Base-by-base conservation (phyloP, 2,888 invertebrate species). In the Synanthedon formicaeformis region DNA sequence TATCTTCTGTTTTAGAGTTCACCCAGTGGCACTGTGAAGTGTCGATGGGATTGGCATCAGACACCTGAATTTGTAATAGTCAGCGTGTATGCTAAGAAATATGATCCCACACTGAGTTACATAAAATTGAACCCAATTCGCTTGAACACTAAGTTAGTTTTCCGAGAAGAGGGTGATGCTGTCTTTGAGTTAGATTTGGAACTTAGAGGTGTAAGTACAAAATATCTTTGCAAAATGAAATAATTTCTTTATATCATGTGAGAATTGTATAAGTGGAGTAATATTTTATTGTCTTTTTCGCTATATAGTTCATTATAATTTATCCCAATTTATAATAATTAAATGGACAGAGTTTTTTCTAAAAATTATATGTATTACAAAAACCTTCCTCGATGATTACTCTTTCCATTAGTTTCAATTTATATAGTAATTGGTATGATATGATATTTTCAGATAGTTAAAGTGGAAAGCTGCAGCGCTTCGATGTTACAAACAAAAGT, bases 1-100 rank as follows among this genome's bases (percentile, higher is more conserved):
- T 6, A 50, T 16, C 11, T 13, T 55, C 54, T 57, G 14, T 82
- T 84, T 45, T 66, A 92, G 91, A 81, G 88, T 57, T 66, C 81
- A 3, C 79, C 89, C 55, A 87, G 89, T 51, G 90, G 87, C 50
- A 81, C 83, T 4, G 85, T 91, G 1, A 88, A 91, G 55, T 98
- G 98, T 71, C 91, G 97, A 23, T 92, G 94, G 89, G 98, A 99
- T 75, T 97, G 97, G 95, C 96, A 98, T 82, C 98, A 99, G 86
- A 98, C 98, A 0, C 92, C 92, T 0, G 89, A 92, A 0, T 90
- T 91, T 73, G 94, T 98, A 0, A 93, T 94, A 56, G 91, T 98
- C 51, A 93, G 97, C 41, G 90, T 98, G 50, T 99, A 96, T 81
- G 95, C 96, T 1, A 98, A 98, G 85, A 92, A 94, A 63, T 95